Base-by-base conservation (phyloP, 1,140 invertebrate genomes). In the Calephelis nemesis region DNA sequence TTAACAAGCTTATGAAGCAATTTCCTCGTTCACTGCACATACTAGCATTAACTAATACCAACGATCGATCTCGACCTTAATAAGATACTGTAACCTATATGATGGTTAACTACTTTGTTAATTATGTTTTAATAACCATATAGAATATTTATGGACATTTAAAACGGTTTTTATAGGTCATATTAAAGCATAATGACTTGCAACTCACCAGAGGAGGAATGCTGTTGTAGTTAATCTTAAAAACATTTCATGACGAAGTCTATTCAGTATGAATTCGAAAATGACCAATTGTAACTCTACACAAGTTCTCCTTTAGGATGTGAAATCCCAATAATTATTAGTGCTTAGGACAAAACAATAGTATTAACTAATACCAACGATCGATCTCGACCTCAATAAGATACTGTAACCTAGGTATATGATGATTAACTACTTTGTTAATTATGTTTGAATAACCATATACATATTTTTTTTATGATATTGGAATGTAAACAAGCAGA, bases 1-100 rank as follows among this genome's bases (percentile, higher is more conserved):
- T 66, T 66, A 66, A 66, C 64, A 54, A 66, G 64, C 64, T 66
- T 66, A 66, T 66, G 64, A 58, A 66, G 64, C 39, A 66, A 66
- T 66, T 66, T 66, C 64, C 64, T 49, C 64, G 64, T 66, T 52
- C 64, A 58, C 49, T 54, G 50, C 64, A 54, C 64, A 66, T 66
- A 42, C 64, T 52, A 52, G 49, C 39, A 66, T 66, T 66, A 66
- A 66, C 50, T 66, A 66, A 54, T 66, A 52, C 49, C 62, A 54
- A 15, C 52, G 52, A 58, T 66, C 64, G 64, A 66, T 66, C 50
- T 66, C 64, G 64, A 13, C 49, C 64, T 66, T 66, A 54, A 66
- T 66, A 66, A 42, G 39, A 66, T 13, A 45, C 49, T 58, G 50
- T 58, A 52, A 15, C 49, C 65, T 58, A 66, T 15, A 66, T 42